phyloP scores from a whole-genome alignment of 2,113 vertebrate genomes.

The Barbus barbus region DNA sequence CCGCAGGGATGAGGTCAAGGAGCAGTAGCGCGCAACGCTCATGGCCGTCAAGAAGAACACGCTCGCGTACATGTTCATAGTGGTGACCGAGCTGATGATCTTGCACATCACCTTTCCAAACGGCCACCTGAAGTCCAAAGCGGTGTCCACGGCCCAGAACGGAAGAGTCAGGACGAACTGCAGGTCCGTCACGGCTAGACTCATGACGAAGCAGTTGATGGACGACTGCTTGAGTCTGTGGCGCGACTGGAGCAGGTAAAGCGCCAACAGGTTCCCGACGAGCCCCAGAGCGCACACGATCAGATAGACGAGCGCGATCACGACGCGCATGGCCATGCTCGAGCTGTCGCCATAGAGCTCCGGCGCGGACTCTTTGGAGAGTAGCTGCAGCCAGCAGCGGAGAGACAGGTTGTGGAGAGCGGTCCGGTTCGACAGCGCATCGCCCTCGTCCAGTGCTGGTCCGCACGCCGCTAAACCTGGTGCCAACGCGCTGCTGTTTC shows the following conservation, averaged over 20 bases:
- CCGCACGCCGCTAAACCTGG: conserved; percentile 57
- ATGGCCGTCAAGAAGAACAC: conserved; percentile 82
- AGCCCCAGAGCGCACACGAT: conserved; percentile 79
- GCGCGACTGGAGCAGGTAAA: conserved; percentile 76
- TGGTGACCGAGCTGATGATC: conserved; percentile 78
- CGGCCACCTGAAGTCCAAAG: conserved; percentile 81
- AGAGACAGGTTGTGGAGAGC: conserved; percentile 69
- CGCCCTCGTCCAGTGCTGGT: conserved; percentile 62
- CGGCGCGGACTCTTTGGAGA: conserved; percentile 70
- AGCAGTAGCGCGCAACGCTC: conserved; percentile 79
- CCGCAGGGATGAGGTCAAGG: conserved; percentile 71
- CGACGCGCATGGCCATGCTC: conserved; percentile 69
- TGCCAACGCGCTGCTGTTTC: conserved; percentile 58
- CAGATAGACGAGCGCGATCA: conserved; percentile 76
- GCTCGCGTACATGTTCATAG: conserved; percentile 82
- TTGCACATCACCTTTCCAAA: conserved; percentile 83
- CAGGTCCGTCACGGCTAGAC: conserved; percentile 78
- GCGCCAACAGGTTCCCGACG: conserved; percentile 77
- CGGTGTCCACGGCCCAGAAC: conserved; percentile 81
- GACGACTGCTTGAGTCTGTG: conserved; percentile 69
- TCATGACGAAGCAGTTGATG: conserved; percentile 78
- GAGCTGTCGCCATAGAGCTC: conserved; percentile 71
- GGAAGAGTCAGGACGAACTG: conserved; percentile 82
- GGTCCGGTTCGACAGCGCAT: conserved; percentile 57
- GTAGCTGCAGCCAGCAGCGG: conserved; percentile 76